Base-by-base conservation (phyloP, 2,888 invertebrate species). In the Leucophora obtusa region DNA sequence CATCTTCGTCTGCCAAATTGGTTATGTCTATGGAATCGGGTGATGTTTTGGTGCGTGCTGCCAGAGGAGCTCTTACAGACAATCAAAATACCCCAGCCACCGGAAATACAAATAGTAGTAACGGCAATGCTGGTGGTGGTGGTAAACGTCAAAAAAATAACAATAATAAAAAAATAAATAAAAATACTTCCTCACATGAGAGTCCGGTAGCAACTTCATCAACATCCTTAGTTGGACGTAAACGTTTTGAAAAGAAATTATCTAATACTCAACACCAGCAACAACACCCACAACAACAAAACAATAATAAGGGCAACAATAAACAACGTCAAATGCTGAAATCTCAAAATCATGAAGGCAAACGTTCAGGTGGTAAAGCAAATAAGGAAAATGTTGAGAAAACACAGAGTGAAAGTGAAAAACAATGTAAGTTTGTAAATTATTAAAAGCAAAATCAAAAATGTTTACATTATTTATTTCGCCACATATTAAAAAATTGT, bases 101-200 rank as follows among this genome's bases (percentile, higher is more conserved):
- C 33, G 71, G 81, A 51, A 65, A 68, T 69, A 21, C 69, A 21
- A 78, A 54, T 7, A 82, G 74, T 54, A 78, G 83, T 28, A 28
- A 28, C 7, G 28, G 28, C 28, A 7, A 24, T 38, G 14, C 11
- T n/a, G 72, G 69, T 59, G 84, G 83, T 56, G 82, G 84, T 66
- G 85, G 86, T 84, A 88, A 88, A 85, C 86, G 87, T 56, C 86
- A 84, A 35, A 87, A 87, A 83, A 87, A 84, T 82, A 86, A 85
- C 83, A 85, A 84, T 78, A 88, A 87, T 85, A 89, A 88, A 82
- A 88, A 87, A 83, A 75, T 82, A 35, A 88, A 86, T 79, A 86
- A 85, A 79, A 87, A 86, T 79, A 53, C 71, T 1, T 21, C 83
- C 7, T 43, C 74, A 75, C 65, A 56, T 70, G 79, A 63, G 54